Evolutionary conservation across 2,888 invertebrate genomes (phyloP), one percentile per base, ranked within the genome.

Genomic region (Drosophila histrio): DNA sequence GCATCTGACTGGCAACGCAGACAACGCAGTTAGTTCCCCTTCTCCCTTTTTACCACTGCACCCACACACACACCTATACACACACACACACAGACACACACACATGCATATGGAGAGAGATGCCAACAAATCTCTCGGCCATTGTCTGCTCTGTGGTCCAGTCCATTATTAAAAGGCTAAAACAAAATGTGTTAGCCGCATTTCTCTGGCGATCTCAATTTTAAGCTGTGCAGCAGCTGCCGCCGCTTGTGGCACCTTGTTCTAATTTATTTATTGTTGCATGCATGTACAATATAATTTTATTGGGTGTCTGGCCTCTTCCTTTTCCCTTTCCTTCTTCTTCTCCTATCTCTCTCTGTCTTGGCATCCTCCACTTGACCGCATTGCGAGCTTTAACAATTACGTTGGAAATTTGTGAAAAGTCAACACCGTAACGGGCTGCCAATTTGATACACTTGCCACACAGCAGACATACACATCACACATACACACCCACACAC

Each of bases 361-460:
- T 66, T 52, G 50, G 13, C 38, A 47, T 43, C 15, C 34, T 11
- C 39, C 50, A 52, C 30, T 78, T 74, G 74, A 75, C 70, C 59
- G 63, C 79, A 79, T 49, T 69, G 75, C 52, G 38, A 77, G 78
- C 85, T 73, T 83, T 68, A 85, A 87, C 89, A 88, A 88, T 88
- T 87, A 87, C 64, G 85, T 84, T 85, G 82, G 72, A 78, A 78
- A 69, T 72, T 72, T 80, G 81, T 81, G 64, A 80, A 88, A 79
- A 87, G 87, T 83, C 77, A 77, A 87, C 74, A 68, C 57, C 57
- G 65, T 71, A 60, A 75, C 76, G 60, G 66, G 57, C 68, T 77
- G 62, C 66, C 87, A 81, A 81, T 81, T 88, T 86, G 84, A 88
- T 88, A 83, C 88, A 81, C 83, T 87, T 80, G 87, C 77, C 43